phyloP scores from a whole-genome alignment of 2,113 vertebrate genomes.

The Thermophis baileyi region DNA sequence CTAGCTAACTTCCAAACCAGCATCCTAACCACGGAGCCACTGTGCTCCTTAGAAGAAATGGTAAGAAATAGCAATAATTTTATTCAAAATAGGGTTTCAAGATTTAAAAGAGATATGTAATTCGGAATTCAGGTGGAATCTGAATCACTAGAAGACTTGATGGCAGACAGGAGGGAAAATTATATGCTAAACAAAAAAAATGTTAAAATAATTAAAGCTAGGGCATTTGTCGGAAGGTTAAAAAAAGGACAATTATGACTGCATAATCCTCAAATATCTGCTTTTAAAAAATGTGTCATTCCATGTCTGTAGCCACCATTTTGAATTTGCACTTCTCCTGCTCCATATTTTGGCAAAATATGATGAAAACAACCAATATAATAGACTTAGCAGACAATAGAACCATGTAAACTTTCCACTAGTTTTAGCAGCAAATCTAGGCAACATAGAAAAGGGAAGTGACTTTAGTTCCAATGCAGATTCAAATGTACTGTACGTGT shows the following conservation, averaged over 20 bases:
- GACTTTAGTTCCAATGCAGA: not conserved
- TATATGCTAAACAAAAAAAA: not conserved
- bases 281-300: not conserved
- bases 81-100: not conserved
- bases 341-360: not conserved
- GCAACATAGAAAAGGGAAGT: not conserved
- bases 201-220: not conserved
- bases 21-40: not conserved
- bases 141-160: not conserved
- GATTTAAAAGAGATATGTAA: not conserved
- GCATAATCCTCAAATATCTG: not conserved
- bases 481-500: not conserved
- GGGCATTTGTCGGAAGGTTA: not conserved
- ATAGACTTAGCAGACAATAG: not conserved
- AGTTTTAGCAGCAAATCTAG: not conserved
- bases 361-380: not conserved
- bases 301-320: not conserved
- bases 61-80: not conserved
- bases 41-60: not conserved
- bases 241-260: not conserved
- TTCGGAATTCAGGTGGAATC: not conserved
- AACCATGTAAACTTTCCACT: not conserved
- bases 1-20: not conserved
- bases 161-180: not conserved
- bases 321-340: not conserved